A percentile compares a stretch with the other conserved stretches of the same genome.
These are phyloP conservation scores for Nemurella pictetii DNA, from an alignment of 2,888 invertebrate species.

Conservation along the genomic window DNA sequence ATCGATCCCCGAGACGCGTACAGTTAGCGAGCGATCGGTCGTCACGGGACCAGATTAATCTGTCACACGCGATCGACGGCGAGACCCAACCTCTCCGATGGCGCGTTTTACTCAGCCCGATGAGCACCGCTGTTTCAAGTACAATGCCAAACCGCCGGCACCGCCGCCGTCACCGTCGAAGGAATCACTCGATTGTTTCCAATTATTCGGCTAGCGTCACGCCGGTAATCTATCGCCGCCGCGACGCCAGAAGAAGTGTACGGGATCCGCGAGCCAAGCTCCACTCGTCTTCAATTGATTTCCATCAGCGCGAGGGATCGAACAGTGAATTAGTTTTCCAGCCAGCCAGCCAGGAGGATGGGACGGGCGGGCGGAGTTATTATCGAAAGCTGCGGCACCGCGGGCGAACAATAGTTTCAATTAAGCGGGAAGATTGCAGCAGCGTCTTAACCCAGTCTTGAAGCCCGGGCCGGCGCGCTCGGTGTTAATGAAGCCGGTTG, in stretches of 20 bases:
- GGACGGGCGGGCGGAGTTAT: background rate
- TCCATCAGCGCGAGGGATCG: no score
- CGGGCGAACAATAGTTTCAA: slow-evolving; percentile 3
- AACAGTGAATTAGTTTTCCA: no score
- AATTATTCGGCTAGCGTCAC: background rate
- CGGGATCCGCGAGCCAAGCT: no score
- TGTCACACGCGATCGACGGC: background rate
- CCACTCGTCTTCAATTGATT: background rate
- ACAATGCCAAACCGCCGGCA: no score
- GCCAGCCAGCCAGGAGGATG: background rate
- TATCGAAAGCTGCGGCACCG: background rate
- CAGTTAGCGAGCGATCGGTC: background rate
- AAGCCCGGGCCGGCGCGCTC: background rate
- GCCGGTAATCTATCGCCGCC: background rate
- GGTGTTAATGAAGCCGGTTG: background rate
- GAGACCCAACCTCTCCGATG: background rate
- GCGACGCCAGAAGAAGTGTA: background rate
- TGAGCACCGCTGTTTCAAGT: no score
- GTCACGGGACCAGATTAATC: background rate
- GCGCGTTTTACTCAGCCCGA: background rate
- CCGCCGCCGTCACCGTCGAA: background rate
- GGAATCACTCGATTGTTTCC: background rate
- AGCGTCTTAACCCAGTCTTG: slow-evolving; percentile 11
- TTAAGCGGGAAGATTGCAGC: background rate
- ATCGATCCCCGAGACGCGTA: no score